Evolutionary conservation across 2,888 invertebrate species (phyloP), one percentile per base, ranked within the genome.

Genomic region (Pyrrhia umbra): DNA sequence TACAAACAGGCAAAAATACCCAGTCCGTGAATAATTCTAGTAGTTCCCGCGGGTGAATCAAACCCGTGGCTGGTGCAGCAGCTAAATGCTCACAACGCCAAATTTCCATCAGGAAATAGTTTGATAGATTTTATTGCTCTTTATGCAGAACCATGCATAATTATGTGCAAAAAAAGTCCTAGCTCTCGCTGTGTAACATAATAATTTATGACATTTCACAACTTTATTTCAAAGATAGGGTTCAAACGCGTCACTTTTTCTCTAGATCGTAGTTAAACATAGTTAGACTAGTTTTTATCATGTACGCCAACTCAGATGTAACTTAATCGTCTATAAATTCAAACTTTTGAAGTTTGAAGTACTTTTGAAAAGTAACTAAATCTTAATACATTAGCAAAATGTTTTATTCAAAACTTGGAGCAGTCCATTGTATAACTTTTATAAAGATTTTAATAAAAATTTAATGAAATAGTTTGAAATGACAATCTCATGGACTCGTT

Each of bases 341-440:
- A 66, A 62, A 45, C 30, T 50, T 6, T 10, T 16, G 23, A 54
- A 68, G 34, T 58, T 67, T 13, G 6, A 43, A 51, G 34, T 16
- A 39, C 13, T 47, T 39, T 20, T 50, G 9, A 37, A 68, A 68
- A 40, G 21, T 37, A 47, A 42, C 50, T 75, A 75, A 69, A 49
- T 69, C 47, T 40, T 40, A 55, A 62, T 62, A 69, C 43, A 62
- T 75, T 75, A 69, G 16, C 56, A 40, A 56, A 69, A 71, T 71
- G 75, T 75, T 75, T 71, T 75, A 71, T 75, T 75, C 75, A 75
- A 34, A 62, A 51, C 69, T 75, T 52, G 37, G 45, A 45, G 23
- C 47, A 43, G 30, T 40, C 39, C 16, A 40, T 52, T 73, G 74
- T 73, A 6, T n/a, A 73, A 73, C 10, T 58, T 67, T 54, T 45